Evolutionary conservation across 2,797 vertebrate genomes (phyloP), one percentile per base, ranked within the genome.

Genomic region (Pseudomugil tenellus): DNA sequence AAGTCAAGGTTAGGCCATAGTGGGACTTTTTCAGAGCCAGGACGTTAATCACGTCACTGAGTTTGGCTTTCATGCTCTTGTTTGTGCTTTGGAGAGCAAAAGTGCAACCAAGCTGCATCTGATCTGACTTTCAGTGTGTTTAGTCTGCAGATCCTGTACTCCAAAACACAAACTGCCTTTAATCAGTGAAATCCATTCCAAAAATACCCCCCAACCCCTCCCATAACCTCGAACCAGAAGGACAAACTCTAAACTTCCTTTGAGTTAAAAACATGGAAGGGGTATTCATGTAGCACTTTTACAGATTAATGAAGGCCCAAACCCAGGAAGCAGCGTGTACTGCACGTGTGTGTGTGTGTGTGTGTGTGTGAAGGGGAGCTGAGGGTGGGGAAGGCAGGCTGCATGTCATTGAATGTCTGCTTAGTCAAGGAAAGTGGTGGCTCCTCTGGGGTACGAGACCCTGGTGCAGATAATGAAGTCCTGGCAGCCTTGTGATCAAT

Each of bases 381-480:
- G 14, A 23, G 51, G 76, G 71, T 17, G 43, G 35, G 62, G 63
- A 70, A 74, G 76, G 65, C 63, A 43, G 63, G 58, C 60, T 79
- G 78, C 68, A 79, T 83, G 80, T 92, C 80, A 91, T 87, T 91
- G 84, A 92, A 92, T 88, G 88, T 93, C 89, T 94, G 91, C 93
- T 92, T 91, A 89, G 88, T 88, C 63, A 52, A 85, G 81, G 85
- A 88, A 91, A 92, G 79, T 32, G 7, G 72, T 56, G 75, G 68
- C 83, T 70, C 87, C 83, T 79, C 70, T 71, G 67, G 84, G 84
- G 76, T 77, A 73, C 72, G 56, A 87, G 80, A 87, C 81, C 80
- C 79, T 16, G 53, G 74, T 69, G 80, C 84, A 83, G 79, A 85
- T 91, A 92, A 93, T 92, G 83, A 91, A 92, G 88, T 91, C 80